These are phyloP conservation scores for Anthoscopus minutus DNA, from an alignment of 2,113 vertebrate species.

Conservation along the genomic window DNA sequence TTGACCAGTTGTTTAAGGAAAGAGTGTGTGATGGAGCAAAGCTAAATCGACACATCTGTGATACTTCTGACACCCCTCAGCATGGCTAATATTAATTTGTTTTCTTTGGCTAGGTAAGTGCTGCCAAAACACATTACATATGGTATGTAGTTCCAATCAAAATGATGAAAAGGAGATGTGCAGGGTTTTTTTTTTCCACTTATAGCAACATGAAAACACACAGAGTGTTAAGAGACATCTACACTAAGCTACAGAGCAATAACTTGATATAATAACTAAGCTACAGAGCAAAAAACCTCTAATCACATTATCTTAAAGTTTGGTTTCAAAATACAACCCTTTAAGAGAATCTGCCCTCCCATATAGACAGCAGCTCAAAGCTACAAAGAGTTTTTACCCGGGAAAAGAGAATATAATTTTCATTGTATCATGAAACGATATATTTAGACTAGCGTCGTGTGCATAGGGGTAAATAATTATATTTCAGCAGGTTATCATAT, in stretches of 20 bases:
- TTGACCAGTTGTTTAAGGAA: slow-evolving; percentile 68
- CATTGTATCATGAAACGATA: background rate
- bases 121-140: slow-evolving; percentile 70
- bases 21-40: slow-evolving; percentile 66
- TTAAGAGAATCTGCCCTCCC: background rate
- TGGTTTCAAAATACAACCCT: background rate
- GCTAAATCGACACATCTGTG: slow-evolving; percentile 71
- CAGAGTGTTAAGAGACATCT: background rate
- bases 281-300: background rate
- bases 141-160: slow-evolving; percentile 69
- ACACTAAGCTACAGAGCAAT: background rate
- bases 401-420: background rate
- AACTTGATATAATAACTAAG: background rate
- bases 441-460: background rate
- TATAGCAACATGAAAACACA: slow-evolving; percentile 15
- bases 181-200: background rate
- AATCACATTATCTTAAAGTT: background rate
- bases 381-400: background rate
- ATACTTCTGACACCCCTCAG: slow-evolving; percentile 71
- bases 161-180: slow-evolving; percentile 60
- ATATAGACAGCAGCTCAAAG: background rate
- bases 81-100: slow-evolving; percentile 77
- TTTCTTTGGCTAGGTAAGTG: slow-evolving; percentile 75
- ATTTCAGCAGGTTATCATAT: background rate
- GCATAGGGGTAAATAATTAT: background rate